These are phyloP conservation scores for Sebastes miniatus DNA, from an alignment of 2,797 vertebrate genomes.

Conservation along the genomic window DNA sequence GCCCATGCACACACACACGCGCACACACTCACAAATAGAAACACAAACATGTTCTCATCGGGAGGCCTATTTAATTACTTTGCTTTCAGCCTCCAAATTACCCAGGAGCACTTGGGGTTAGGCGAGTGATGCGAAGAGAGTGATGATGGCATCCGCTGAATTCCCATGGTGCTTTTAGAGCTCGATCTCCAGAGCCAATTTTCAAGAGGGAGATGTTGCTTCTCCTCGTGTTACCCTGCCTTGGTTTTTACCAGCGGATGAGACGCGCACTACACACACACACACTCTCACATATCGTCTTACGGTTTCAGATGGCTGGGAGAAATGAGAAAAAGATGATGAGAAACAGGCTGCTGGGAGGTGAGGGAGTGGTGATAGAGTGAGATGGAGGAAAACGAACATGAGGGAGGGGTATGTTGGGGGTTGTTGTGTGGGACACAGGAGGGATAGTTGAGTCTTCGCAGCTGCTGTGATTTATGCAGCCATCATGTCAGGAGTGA, in stretches of 20 bases:
- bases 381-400: constrained; percentile 23
- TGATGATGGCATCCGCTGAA: constrained; percentile 68
- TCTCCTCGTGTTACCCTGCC: constrained; percentile 32
- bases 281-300: constrained; percentile 26
- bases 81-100: constrained; percentile 77
- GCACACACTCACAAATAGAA: constrained; percentile 33
- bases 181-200: constrained; percentile 60
- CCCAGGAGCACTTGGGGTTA: constrained; percentile 70
- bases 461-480: constrained; percentile 67
- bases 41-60: constrained; percentile 65
- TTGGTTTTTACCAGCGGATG: constrained; percentile 34
- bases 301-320: constrained; percentile 31
- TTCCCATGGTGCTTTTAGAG: constrained; percentile 70
- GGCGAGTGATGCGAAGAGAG: constrained; percentile 57
- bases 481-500: constrained; percentile 61
- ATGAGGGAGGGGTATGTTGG: constrained; percentile 3
- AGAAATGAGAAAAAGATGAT: constrained; percentile 35
- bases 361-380: constrained; percentile 19
- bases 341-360: constrained; percentile 6
- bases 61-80: constrained; percentile 81
- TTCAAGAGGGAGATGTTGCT: constrained; percentile 49
- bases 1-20: constrained; percentile 13
- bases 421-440: constrained; percentile 2
- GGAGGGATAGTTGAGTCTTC: constrained; percentile 16
- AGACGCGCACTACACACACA: not conserved